These are phyloP conservation scores for Anhinga anhinga DNA, from an alignment of 2,113 vertebrate genomes.

Conservation along the genomic window DNA sequence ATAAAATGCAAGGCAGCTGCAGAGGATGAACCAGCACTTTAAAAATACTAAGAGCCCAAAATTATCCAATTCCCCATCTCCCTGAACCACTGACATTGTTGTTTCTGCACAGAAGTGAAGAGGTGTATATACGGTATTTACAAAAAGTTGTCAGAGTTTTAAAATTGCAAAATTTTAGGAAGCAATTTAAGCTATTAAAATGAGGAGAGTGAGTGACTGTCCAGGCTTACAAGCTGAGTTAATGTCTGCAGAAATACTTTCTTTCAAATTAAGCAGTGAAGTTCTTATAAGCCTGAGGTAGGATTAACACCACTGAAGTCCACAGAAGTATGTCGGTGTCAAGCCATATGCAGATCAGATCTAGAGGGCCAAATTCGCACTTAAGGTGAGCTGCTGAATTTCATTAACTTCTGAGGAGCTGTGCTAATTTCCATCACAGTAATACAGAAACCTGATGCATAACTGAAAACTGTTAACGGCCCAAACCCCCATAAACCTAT, in stretches of 20 bases:
- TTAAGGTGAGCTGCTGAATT: neutral
- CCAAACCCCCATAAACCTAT: neutral
- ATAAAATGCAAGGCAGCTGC: slow-evolving; percentile 71
- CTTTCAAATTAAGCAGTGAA: neutral
- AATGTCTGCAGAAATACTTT: neutral
- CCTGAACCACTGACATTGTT: neutral
- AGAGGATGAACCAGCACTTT: slow-evolving; percentile 69
- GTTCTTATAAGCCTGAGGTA: neutral
- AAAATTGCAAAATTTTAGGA: neutral
- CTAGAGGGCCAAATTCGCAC: neutral
- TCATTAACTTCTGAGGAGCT: neutral
- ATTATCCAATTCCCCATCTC: neutral
- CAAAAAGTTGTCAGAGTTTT: neutral
- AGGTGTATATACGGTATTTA: neutral
- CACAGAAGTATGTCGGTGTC: neutral
- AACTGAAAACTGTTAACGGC: neutral
- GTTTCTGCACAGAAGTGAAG: neutral
- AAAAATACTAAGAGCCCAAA: slow-evolving; percentile 65
- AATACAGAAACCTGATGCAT: neutral
- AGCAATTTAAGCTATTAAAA: neutral
- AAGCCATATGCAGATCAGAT: neutral
- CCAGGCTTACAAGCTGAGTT: neutral
- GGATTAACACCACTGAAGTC: neutral
- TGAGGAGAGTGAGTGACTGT: neutral
- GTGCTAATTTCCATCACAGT: neutral